These are phyloP conservation scores for Stegastes partitus DNA, from an alignment of 2,113 vertebrate genomes.

Conservation along the genomic window DNA sequence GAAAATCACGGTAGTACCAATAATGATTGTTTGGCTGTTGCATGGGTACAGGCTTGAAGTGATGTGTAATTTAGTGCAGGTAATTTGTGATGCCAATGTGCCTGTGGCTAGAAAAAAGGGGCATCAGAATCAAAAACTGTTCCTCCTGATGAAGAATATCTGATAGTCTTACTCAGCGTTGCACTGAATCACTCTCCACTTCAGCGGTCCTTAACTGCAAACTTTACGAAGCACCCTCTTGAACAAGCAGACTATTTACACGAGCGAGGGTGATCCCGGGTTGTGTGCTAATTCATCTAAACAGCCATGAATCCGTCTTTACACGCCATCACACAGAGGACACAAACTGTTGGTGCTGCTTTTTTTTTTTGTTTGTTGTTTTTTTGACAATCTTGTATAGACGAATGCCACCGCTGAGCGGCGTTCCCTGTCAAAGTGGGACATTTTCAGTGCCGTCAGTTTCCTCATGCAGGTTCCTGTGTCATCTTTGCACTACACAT, in stretches of 20 bases:
- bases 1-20: conserved; percentile 57
- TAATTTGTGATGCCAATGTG: conserved; percentile 74
- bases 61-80: conserved; percentile 62
- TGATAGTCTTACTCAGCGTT: conserved; percentile 79
- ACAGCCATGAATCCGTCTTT: conserved; percentile 54
- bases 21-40: conserved; percentile 66
- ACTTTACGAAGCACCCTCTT: conserved; percentile 86
- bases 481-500: conserved; percentile 85
- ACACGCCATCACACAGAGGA: conserved; percentile 62
- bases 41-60: conserved; percentile 63
- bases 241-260: conserved; percentile 38
- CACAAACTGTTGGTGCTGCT: conserved; percentile 87
- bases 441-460: conserved; percentile 69
- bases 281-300: conserved; percentile 40
- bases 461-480: conserved; percentile 77
- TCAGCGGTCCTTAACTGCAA: conserved; percentile 85
- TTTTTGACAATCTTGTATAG: conserved; percentile 94
- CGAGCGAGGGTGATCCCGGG: conserved; percentile 1
- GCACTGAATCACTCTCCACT: conserved; percentile 76
- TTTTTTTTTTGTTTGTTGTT: conserved; percentile 59
- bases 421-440: conserved; percentile 66
- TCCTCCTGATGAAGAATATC: conserved; percentile 62
- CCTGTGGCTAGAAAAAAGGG: conserved; percentile 67
- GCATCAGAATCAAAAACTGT: conserved; percentile 62
- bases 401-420: conserved; percentile 69